These are phyloP conservation scores for Aldabrachelys gigantea DNA, from an alignment of 2,113 vertebrate species.

Conservation along the genomic window DNA sequence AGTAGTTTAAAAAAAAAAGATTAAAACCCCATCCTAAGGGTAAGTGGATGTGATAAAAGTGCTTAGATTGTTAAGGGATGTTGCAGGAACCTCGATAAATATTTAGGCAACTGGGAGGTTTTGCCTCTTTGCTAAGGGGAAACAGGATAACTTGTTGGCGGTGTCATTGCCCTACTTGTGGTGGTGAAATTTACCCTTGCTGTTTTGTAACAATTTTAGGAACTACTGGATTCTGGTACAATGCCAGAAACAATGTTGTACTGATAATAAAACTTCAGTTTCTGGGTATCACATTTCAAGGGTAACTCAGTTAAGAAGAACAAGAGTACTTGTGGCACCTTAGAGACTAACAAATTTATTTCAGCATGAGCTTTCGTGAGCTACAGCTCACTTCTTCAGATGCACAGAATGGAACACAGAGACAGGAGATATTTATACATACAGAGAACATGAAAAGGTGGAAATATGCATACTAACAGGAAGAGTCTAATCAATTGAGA, in stretches of 20 bases:
- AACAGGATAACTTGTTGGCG: background rate
- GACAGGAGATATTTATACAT: too few relatives aligned
- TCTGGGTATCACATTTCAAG: background rate
- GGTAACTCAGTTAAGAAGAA: background rate
- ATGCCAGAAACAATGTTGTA: background rate
- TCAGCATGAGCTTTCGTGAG: too few relatives aligned
- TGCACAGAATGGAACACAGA: too few relatives aligned
- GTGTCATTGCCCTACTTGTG: background rate
- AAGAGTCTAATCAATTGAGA: too few relatives aligned
- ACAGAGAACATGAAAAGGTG: too few relatives aligned
- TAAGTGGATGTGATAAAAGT: background rate
- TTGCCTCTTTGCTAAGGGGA: accelerated
- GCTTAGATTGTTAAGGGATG: background rate
- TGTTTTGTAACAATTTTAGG: accelerated
- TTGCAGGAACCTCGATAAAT: background rate
- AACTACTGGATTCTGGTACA: background rate
- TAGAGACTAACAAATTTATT: too few relatives aligned
- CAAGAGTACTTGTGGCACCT: too few relatives aligned
- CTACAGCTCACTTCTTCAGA: too few relatives aligned
- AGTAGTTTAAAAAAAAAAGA: background rate
- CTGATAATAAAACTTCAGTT: accelerated
- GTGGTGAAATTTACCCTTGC: too few relatives aligned
- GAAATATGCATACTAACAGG: too few relatives aligned
- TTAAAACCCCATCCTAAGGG: background rate
- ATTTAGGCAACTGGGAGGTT: too few relatives aligned